Conservation (phyloP, 2,888 invertebrate genomes). For the Ryuthela nishihirai region DNA sequence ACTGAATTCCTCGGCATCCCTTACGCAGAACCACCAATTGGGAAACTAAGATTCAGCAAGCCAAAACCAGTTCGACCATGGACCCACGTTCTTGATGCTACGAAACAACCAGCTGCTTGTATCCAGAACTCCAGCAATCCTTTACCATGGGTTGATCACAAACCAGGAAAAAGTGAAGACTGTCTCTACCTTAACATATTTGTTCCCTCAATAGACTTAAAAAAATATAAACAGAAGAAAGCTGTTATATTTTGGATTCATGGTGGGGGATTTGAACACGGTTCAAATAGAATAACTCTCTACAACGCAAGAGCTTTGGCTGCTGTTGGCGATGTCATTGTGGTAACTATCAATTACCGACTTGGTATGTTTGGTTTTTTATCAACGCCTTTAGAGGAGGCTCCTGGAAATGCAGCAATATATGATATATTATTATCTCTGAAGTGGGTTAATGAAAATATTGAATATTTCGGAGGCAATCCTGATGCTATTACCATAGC, state of each 20-base stretch:
- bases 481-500: constrained; percentile 6
- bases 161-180: constrained; percentile 4
- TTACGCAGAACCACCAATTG: constrained; percentile 10
- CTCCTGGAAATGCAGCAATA: constrained; percentile 21
- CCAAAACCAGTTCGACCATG: not conserved
- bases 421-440: constrained; percentile 18
- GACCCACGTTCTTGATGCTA: not conserved
- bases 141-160: constrained; percentile 1
- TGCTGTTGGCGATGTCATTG: constrained; percentile 14
- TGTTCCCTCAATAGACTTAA: not conserved
- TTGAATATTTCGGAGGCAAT: constrained; percentile 15
- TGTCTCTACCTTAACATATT: constrained; percentile 26
- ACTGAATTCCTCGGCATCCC: constrained; percentile 7
- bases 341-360: constrained; percentile 17
- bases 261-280: constrained; percentile 14
- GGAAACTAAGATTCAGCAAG: constrained; percentile 6
- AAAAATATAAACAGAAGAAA: not conserved
- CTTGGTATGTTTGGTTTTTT: constrained; percentile 9
- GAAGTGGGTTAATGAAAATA: constrained; percentile 16
- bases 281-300: not conserved
- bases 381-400: constrained; percentile 8
- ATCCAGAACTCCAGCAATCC: constrained; percentile 4
- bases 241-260: constrained; percentile 24
- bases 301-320: constrained; percentile 6
- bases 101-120: not conserved